Conservation (phyloP, 2,888 invertebrate genomes). For the Scaptomyza tumidula region DNA sequence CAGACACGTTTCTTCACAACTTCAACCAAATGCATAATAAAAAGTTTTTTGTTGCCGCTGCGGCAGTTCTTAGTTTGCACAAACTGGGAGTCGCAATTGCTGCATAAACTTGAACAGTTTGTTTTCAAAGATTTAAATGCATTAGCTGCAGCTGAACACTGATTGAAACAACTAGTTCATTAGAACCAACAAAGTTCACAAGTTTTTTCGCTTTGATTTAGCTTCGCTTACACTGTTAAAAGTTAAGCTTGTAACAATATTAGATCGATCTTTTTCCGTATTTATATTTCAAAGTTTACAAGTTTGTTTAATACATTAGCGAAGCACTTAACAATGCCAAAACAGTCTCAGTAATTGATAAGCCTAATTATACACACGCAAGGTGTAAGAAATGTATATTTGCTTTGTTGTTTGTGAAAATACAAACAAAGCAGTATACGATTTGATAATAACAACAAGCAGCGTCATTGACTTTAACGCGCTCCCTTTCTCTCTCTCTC, state of each 20-base stretch:
- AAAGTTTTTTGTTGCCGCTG: slow-evolving; percentile 31
- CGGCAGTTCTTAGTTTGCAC: background rate
- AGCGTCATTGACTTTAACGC: background rate
- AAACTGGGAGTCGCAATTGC: background rate
- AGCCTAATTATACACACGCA: background rate
- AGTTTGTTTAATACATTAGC: background rate
- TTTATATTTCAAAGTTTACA: background rate
- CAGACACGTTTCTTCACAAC: background rate
- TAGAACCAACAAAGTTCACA: background rate
- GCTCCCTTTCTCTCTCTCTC: background rate
- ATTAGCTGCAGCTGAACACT: slow-evolving; percentile 1
- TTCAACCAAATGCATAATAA: slow-evolving; percentile 31
- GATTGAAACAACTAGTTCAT: background rate
- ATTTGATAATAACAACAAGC: background rate
- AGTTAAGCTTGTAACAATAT: background rate
- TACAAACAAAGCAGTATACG: background rate
- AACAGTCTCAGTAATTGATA: background rate
- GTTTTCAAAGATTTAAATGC: background rate
- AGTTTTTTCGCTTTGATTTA: background rate
- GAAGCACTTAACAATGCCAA: too few species aligned
- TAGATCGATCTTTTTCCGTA: background rate
- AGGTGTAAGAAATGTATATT: background rate
- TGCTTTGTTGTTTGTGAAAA: slow-evolving; percentile 2
- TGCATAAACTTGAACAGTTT: background rate
- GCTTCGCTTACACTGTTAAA: background rate